phyloP scores from a whole-genome alignment of 2,797 vertebrate species.

The Pseudopleuronectes americanus region DNA sequence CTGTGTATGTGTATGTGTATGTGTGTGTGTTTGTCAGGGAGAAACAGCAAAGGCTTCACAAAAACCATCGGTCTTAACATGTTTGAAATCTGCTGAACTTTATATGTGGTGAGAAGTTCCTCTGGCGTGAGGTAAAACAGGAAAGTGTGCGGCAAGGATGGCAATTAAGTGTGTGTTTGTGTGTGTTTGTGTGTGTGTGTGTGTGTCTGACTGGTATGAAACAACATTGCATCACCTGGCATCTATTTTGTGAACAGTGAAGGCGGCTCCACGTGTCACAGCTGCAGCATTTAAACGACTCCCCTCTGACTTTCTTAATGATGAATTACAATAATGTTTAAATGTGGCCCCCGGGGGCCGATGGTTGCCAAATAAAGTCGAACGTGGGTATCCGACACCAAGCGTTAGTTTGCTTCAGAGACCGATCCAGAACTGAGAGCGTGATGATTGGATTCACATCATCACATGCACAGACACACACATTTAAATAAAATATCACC shows the following conservation, averaged over 20 bases:
- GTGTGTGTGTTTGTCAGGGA: slow-evolving; percentile 4
- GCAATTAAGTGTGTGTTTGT: slow-evolving; percentile 1
- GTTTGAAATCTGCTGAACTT: background rate
- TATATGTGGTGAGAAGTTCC: slow-evolving; percentile 2
- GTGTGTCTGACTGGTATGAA: slow-evolving; percentile 36
- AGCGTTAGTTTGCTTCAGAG: background rate
- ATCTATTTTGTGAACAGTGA: slow-evolving; percentile 66
- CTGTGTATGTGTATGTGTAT: slow-evolving; percentile 7
- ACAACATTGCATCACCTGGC: slow-evolving; percentile 71
- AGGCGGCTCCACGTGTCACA: slow-evolving; percentile 61
- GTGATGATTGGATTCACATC: too few relatives aligned
- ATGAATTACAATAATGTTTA: slow-evolving; percentile 64
- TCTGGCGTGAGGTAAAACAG: slow-evolving; percentile 17
- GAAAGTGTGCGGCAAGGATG: slow-evolving; percentile 12
- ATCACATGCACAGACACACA: background rate
- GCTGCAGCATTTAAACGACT: slow-evolving; percentile 67
- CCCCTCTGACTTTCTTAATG: slow-evolving; percentile 43
- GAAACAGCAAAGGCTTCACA: background rate
- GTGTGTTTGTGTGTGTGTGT: slow-evolving; percentile 22
- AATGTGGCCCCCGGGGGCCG: slow-evolving; percentile 46
- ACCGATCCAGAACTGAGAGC: background rate
- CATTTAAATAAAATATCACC: background rate
- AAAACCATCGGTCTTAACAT: background rate
- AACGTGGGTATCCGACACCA: slow-evolving; percentile 40
- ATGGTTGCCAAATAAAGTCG: slow-evolving; percentile 59